phyloP scores from a whole-genome alignment of 2,888 invertebrate genomes.

The Cecidostiba fungosa region DNA sequence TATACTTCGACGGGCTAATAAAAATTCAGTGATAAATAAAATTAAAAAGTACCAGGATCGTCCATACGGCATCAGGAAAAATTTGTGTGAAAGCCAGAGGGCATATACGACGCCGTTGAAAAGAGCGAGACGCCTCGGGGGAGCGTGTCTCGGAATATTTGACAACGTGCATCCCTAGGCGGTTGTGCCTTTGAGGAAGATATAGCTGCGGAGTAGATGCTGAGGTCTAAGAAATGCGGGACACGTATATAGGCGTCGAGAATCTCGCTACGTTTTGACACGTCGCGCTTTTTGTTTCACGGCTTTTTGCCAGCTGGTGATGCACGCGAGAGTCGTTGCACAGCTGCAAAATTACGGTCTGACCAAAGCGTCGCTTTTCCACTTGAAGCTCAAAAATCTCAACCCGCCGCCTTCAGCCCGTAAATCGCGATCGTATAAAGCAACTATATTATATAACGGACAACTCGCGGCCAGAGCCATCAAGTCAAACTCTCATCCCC shows the following conservation, averaged over 20 bases:
- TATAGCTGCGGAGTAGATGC: neutral
- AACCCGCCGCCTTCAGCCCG: neutral
- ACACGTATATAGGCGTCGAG: neutral
- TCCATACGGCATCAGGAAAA: neutral
- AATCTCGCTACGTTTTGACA: neutral
- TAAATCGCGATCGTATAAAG: neutral
- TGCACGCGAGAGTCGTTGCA: too few species aligned
- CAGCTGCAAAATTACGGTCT: neutral
- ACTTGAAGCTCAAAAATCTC: neutral
- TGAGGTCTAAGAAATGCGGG: neutral
- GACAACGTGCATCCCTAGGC: conserved; percentile 71
- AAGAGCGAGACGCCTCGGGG: conserved; percentile 66
- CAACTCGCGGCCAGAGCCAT: too few species aligned
- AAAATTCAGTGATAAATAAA: too few species aligned
- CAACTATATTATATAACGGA: too few species aligned
- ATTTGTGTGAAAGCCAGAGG: neutral
- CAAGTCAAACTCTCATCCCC: too few species aligned
- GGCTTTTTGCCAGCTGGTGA: neutral
- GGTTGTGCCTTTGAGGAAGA: conserved; percentile 60
- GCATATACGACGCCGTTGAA: conserved; percentile 1
- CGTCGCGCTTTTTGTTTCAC: neutral
- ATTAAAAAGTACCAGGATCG: too few species aligned
- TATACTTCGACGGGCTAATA: too few species aligned
- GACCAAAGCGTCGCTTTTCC: neutral
- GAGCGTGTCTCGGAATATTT: conserved; percentile 68